A percentile compares a stretch with the other conserved stretches of the same genome.
phyloP scores from a whole-genome alignment of 35 echinoderm and acorn worm species.

The Acanthaster planci region DNA sequence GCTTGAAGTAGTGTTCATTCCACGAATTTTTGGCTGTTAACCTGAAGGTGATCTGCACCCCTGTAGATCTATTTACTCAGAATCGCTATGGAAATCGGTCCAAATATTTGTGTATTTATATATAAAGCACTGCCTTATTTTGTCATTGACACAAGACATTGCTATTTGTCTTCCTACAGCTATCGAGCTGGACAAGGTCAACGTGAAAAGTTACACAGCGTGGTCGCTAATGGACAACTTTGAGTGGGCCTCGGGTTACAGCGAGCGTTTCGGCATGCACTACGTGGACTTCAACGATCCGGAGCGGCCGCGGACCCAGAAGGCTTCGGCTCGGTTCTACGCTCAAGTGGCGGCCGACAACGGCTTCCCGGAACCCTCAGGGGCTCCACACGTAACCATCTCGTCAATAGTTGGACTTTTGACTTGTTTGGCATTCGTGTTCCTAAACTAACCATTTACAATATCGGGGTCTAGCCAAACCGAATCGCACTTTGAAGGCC shows the following conservation, averaged over 20 bases:
- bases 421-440: too few relatives aligned
- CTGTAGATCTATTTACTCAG: too few relatives aligned
- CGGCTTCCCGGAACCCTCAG: conserved; percentile 45
- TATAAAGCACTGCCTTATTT: too few relatives aligned
- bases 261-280: conserved; percentile 77
- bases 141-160: too few relatives aligned
- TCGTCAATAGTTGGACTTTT: neutral
- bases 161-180: conserved; percentile 41
- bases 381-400: neutral
- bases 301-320: conserved; percentile 38
- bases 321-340: conserved; percentile 55
- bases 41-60: too few relatives aligned
- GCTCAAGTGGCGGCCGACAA: conserved; percentile 51
- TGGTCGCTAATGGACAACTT: conserved; percentile 94
- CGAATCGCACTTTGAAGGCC: too few relatives aligned
- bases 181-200: conserved; percentile 62
- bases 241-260: conserved; percentile 72
- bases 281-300: conserved; percentile 77
- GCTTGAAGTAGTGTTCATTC: too few relatives aligned
- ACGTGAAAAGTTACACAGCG: conserved; percentile 70
- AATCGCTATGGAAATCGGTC: too few relatives aligned
- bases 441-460: too few relatives aligned
- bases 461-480: too few relatives aligned
- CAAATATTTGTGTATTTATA: too few relatives aligned
- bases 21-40: too few relatives aligned